A percentile compares a stretch with the other conserved stretches of the same genome.
phyloP scores from a whole-genome alignment of 2,113 vertebrate species.

The Balaenoptera acutorostrata region DNA sequence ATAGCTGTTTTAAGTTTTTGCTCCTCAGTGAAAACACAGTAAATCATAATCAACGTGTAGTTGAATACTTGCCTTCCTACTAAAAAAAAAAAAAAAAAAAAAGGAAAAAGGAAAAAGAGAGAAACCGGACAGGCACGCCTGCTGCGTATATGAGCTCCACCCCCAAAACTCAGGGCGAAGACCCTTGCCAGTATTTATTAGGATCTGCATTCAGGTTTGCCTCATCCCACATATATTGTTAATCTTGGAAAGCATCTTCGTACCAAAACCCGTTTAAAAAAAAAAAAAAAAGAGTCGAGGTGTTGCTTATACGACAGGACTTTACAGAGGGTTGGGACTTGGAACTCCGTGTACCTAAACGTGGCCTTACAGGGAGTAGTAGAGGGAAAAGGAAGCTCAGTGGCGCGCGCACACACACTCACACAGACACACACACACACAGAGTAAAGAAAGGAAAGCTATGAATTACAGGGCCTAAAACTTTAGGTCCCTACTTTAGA shows the following conservation, averaged over 20 bases:
- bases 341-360: constrained; percentile 26
- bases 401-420: background rate
- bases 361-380: background rate
- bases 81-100: no score
- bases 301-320: background rate
- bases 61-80: constrained; percentile 3
- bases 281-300: background rate
- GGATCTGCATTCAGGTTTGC: constrained; percentile 25
- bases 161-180: background rate
- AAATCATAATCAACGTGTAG: background rate
- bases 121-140: background rate
- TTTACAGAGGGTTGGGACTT: background rate
- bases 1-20: background rate
- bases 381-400: background rate
- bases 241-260: constrained; percentile 43
- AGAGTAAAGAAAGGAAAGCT: background rate
- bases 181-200: constrained; percentile 6
- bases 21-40: background rate
- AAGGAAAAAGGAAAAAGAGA: background rate
- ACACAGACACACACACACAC: background rate
- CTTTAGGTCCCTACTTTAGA: background rate
- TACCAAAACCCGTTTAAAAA: background rate
- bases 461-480: background rate
- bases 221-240: constrained; percentile 1
- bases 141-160: constrained; percentile 26